Evolutionary conservation across 2,888 invertebrate species (phyloP).

Genomic region (Ophion obscuratus): DNA sequence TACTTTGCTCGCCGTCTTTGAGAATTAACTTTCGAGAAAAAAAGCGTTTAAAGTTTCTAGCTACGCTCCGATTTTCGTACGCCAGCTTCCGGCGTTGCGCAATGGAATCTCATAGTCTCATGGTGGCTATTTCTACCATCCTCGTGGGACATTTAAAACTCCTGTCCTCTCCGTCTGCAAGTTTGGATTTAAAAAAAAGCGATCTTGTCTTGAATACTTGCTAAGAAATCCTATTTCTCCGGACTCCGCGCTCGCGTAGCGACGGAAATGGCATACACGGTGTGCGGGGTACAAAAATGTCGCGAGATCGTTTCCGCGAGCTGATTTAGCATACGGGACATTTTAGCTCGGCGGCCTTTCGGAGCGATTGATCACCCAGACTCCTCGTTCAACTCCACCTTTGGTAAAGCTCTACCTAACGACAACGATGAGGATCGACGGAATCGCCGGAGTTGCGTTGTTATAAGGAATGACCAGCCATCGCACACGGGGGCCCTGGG

Average conservation of each 20-base stretch:
- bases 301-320: slow-evolving; percentile 10
- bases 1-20: no score
- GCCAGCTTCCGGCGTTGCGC: background rate
- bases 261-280: background rate
- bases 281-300: background rate
- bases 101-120: background rate
- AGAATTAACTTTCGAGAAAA: no score
- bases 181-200: background rate
- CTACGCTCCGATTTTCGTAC: no score
- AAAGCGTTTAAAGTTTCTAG: no score
- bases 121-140: background rate
- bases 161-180: background rate
- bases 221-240: no score
- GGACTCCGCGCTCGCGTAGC: background rate
- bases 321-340: background rate
- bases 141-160: background rate
- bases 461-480: slow-evolving; percentile 4
- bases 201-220: background rate
- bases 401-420: slow-evolving; percentile 28
- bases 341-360: background rate
- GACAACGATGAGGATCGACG: slow-evolving; percentile 44
- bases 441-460: slow-evolving; percentile 51
- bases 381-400: slow-evolving; percentile 16
- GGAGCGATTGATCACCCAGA: slow-evolving; percentile 6
- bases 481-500: background rate